Evolutionary conservation across 2,797 vertebrate genomes (phyloP), one percentile per base, ranked within the genome.

Genomic region (Mionectes olivaceus): DNA sequence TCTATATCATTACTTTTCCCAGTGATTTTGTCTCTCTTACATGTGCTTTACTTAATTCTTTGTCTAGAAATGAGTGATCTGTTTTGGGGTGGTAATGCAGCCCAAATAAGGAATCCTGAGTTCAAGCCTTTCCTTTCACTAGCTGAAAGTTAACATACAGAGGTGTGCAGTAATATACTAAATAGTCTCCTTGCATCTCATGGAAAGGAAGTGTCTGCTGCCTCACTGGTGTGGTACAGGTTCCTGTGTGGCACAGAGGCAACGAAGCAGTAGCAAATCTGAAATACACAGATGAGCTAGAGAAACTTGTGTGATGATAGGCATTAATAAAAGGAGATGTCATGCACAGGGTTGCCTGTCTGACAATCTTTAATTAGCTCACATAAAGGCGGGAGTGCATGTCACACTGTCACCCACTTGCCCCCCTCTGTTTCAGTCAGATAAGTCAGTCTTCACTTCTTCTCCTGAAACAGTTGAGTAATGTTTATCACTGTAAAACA

Each of bases 401-500:
- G 55, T 79, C 64, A 52, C 19, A 8, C 4, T 3, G 50, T 60
- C 71, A 92, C 49, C 39, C 65, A 32, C 63, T 78, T 80, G 15
- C 5, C 52, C 43, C 13, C 10, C 70, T 83, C 69, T 74, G 82
- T 91, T 94, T 89, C 89, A 86, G 63, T 43, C 76, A 85, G 90
- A 85, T 75, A 92, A 95, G 43, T 56, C 59, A 83, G 53, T 55
- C 76, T 75, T 61, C 24, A 18, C 33, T 92, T 93, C 81, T 55
- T 70, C 68, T 75, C 57, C 79, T 16, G 24, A 68, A 50, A 50
- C 1, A 35, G 33, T 39, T 50, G 2, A 47, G 56, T 49, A 63
- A 47, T 0, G 0, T 75, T 92, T 60, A 83, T 63, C 49, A 24
- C 41, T n/a, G 30, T 53, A 24, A 74, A 81, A 46, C 32, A 46